Evolutionary conservation across 1,140 invertebrate species (phyloP).

Genomic region (Polypedilum pembai): DNA sequence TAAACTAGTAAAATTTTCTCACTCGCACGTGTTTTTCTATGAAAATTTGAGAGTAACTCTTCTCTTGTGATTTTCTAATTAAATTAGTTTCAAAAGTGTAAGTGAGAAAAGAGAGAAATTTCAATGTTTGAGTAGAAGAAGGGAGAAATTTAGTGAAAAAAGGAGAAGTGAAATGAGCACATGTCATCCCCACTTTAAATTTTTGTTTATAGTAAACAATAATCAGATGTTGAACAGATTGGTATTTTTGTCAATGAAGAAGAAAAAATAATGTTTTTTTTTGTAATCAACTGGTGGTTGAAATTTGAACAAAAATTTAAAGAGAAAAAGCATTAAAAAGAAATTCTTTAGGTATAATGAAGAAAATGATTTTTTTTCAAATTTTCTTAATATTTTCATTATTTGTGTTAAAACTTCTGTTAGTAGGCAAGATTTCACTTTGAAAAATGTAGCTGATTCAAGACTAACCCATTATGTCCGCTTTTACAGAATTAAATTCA

Average conservation of each 20-base stretch:
- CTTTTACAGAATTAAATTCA: too few species aligned
- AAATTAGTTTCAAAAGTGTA: not conserved
- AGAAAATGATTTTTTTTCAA: too few species aligned
- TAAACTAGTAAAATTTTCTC: not conserved
- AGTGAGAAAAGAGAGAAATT: not conserved
- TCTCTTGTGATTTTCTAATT: not conserved
- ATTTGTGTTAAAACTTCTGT: too few species aligned
- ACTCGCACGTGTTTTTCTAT: not conserved
- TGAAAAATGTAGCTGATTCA: too few species aligned
- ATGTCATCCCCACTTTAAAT: not conserved
- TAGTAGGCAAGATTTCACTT: too few species aligned
- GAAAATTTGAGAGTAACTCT: not conserved
- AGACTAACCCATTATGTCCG: too few species aligned
- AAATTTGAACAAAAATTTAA: not conserved
- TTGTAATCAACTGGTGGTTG: not conserved
- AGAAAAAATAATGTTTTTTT: not conserved
- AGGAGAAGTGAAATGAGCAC: not conserved
- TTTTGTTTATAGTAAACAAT: not conserved
- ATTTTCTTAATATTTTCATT: too few species aligned
- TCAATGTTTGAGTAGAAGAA: not conserved
- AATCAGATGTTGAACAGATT: too few species aligned
- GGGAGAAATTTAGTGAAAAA: not conserved
- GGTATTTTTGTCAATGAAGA: too few species aligned
- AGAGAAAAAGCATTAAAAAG: too few species aligned
- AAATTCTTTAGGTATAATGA: too few species aligned